Percentiles rank a stretch among this genome's conserved stretches.
These are phyloP conservation scores for Philonicus albiceps DNA, from an alignment of 2,888 invertebrate genomes.

Conservation along the genomic window DNA sequence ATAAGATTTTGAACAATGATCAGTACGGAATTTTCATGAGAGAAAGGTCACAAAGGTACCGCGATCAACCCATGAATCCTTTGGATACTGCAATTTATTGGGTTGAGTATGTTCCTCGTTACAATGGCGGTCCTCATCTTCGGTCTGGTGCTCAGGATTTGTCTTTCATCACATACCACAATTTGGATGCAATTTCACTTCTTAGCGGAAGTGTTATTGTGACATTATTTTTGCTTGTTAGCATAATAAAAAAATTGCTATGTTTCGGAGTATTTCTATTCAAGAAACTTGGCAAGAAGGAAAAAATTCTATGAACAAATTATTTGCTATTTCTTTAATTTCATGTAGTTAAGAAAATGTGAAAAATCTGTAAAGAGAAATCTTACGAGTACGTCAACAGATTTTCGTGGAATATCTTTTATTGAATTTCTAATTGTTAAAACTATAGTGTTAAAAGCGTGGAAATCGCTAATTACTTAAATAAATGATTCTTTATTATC, in stretches of 20 bases:
- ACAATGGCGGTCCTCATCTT: slow-evolving; percentile 57
- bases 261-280: too few species aligned
- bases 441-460: too few species aligned
- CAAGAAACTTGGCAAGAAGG: too few species aligned
- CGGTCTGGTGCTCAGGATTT: slow-evolving; percentile 57
- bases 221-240: background rate
- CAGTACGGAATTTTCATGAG: slow-evolving; percentile 50
- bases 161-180: slow-evolving; percentile 53
- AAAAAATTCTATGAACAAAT: too few species aligned
- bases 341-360: too few species aligned
- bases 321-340: too few species aligned
- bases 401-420: too few species aligned
- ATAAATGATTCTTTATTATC: too few species aligned
- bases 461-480: too few species aligned
- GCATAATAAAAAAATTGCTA: background rate
- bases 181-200: slow-evolving; percentile 54
- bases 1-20: slow-evolving; percentile 50
- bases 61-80: slow-evolving; percentile 57
- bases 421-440: too few species aligned
- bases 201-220: slow-evolving; percentile 37
- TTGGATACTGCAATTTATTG: slow-evolving; percentile 59
- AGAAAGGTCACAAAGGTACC: slow-evolving; percentile 53
- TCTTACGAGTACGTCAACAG: too few species aligned
- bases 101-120: slow-evolving; percentile 58
- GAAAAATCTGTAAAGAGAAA: too few species aligned